Evolutionary conservation across 2,113 vertebrate genomes (phyloP).

Genomic region (Australoheros scitulus): DNA sequence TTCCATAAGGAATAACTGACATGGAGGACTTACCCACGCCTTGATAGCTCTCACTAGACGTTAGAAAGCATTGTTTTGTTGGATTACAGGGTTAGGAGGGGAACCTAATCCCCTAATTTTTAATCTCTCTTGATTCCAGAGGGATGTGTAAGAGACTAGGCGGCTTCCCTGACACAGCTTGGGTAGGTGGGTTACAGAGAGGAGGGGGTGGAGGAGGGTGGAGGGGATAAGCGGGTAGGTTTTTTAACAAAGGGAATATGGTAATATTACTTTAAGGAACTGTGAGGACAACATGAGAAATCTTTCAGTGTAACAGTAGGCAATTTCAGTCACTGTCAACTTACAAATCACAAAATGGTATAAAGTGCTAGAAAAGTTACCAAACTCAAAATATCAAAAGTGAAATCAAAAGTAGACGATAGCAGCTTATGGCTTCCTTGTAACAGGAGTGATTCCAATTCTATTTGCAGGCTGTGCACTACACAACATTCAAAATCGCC

Average conservation of each 20-base stretch:
- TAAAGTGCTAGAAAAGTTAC: constrained; percentile 14
- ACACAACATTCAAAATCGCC: constrained; percentile 46
- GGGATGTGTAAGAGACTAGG: constrained; percentile 61
- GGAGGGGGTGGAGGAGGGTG: constrained; percentile 33
- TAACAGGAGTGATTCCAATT: constrained; percentile 49
- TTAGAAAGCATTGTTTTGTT: constrained; percentile 80
- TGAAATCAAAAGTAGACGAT: constrained; percentile 34
- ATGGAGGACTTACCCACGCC: constrained; percentile 71
- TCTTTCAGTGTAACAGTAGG: neutral
- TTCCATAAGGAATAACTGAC: constrained; percentile 81
- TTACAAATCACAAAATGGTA: neutral
- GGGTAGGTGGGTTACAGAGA: constrained; percentile 65
- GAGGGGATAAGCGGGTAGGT: constrained; percentile 41
- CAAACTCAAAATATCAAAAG: constrained; percentile 17
- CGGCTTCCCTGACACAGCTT: constrained; percentile 67
- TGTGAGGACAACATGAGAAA: constrained; percentile 10
- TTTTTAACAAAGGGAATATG: constrained; percentile 73
- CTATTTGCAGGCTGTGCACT: constrained; percentile 60
- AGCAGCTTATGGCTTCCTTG: constrained; percentile 2
- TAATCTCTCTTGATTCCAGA: constrained; percentile 80
- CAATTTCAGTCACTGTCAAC: neutral
- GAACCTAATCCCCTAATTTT: constrained; percentile 81
- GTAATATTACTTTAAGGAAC: constrained; percentile 39
- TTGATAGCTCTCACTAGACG: constrained; percentile 61
- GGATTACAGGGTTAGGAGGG: constrained; percentile 78